Evolutionary conservation across 2,113 vertebrate genomes (phyloP), one percentile per base, ranked within the genome.

Genomic region (Protomyctophum bolini): DNA sequence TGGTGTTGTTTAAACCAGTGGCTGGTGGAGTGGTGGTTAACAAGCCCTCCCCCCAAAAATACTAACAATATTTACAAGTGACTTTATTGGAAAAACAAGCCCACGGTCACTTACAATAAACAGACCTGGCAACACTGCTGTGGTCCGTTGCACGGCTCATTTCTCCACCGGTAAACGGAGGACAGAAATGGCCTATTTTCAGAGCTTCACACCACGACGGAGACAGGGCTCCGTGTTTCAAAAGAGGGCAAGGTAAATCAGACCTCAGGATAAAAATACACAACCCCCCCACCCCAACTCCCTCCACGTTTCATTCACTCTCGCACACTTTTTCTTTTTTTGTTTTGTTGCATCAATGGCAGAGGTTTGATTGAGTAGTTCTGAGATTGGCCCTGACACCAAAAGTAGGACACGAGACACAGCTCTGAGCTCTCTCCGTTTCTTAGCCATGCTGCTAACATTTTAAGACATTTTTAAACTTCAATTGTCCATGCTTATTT

Each of bases 281-380:
- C 68, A 21, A 6, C 47, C 10, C 59, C 48, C 70, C 60, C 47
- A 41, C 33, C 33, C 46, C 56, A 52, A 70, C 68, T 61, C 2
- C 66, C 49, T 81, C 63, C 15, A 55, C 73, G 74, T 77, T 72
- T 77, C 70, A 72, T 77, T 84, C 80, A 76, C 64, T 62, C 83
- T 29, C 79, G 58, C 66, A 57, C 68, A 64, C 50, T 51, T 51
- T 47, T 68, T 66, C 0, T 52, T 72, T 58, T 72, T 54, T 58
- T 55, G 60, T 70, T 10, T 14, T 12, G 12, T 60, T 41, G 33
- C 72, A 67, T 2, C 21, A 21, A 21, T 21, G 21, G 46, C 58
- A 60, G 60, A 85, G 71, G n/a, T 68, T 79, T 86, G 87, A 84
- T 79, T 75, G 81, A 90, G 82, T 68, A 47, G 63, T 57, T 75